Evolutionary conservation across 1,140 invertebrate genomes (phyloP).

Genomic region (Antheraea mylitta): DNA sequence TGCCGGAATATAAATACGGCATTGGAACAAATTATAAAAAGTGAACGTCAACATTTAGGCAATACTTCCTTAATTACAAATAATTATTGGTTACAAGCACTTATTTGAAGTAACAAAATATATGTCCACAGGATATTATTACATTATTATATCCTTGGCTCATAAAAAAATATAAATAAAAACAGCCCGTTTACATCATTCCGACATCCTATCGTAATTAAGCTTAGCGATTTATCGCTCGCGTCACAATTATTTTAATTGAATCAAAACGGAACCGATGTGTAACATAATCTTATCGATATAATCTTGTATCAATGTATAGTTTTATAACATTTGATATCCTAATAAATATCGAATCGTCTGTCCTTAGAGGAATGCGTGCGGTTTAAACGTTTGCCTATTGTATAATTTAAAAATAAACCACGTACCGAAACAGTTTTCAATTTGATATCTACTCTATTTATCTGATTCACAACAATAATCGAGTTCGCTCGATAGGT

Average conservation of each 20-base stretch:
- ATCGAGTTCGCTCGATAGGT: slow-evolving; percentile 52
- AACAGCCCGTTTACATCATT: no score
- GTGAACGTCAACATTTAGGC: no score
- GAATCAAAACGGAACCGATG: slow-evolving; percentile 5
- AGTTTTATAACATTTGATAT: slow-evolving; percentile 14
- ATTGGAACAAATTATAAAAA: no score
- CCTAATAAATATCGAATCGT: slow-evolving; percentile 34
- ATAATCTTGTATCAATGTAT: neutral
- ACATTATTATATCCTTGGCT: no score
- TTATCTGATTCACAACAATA: slow-evolving; percentile 72
- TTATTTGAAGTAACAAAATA: neutral
- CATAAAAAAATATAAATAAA: no score
- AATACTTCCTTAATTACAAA: no score
- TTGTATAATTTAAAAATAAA: slow-evolving; percentile 44
- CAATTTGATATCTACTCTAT: slow-evolving; percentile 52
- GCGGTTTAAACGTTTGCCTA: slow-evolving; percentile 24
- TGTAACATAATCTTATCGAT: slow-evolving; percentile 7
- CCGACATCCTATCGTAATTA: no score
- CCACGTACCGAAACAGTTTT: slow-evolving; percentile 43
- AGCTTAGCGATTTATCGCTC: no score
- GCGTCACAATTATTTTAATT: slow-evolving; percentile 1
- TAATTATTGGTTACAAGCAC: neutral
- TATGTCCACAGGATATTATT: no score
- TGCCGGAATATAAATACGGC: no score
- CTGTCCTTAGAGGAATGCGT: slow-evolving; percentile 23